Evolutionary conservation across 1,140 invertebrate genomes (phyloP).

Genomic region (Listronotus oregonensis): DNA sequence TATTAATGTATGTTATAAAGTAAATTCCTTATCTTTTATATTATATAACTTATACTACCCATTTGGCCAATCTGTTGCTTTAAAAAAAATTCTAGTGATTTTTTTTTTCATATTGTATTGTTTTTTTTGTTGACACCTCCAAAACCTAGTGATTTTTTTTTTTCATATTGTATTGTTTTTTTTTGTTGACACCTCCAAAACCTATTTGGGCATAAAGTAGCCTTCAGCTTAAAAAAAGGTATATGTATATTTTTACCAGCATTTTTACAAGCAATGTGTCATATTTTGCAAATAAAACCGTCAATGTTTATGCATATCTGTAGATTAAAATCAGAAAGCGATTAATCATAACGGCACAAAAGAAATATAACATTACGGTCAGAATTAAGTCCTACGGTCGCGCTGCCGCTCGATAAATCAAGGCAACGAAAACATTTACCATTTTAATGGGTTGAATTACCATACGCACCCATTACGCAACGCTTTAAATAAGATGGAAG

Average conservation of each 20-base stretch:
- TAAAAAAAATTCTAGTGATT: no score
- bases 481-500: constrained; percentile 46
- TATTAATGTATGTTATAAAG: no score
- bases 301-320: constrained; percentile 21
- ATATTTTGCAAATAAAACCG: constrained; percentile 26
- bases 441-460: constrained; percentile 44
- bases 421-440: constrained; percentile 36
- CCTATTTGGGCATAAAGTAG: no score
- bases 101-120: no score
- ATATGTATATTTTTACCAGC: background rate
- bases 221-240: no score
- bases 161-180: no score
- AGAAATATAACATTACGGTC: constrained; percentile 3
- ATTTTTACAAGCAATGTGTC: constrained; percentile 9
- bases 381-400: constrained; percentile 30
- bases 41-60: no score
- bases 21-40: no score
- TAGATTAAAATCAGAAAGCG: constrained; percentile 30
- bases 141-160: no score
- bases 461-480: constrained; percentile 47
- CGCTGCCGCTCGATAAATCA: constrained; percentile 41
- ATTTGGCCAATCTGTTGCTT: no score
- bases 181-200: no score
- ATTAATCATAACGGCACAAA: constrained; percentile 20
- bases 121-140: no score